Percentiles rank a stretch among this genome's conserved stretches.
Conservation (phyloP, 2,113 vertebrate species). For the Ciconia stormi region DNA sequence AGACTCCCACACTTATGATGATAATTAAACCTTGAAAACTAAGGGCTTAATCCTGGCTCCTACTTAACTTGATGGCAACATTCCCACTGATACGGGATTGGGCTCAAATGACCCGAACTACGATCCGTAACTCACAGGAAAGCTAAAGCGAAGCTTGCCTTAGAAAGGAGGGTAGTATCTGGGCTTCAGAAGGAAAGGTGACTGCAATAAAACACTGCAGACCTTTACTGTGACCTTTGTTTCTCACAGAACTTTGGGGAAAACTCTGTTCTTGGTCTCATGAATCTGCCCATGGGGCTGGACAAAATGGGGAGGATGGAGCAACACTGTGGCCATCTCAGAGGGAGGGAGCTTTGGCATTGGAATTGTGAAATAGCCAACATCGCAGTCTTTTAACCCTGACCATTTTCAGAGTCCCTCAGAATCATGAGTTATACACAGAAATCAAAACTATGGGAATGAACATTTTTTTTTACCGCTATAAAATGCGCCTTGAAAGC, state of each 20-base stretch:
- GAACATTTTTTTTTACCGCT: accelerated
- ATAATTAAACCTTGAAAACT: slow-evolving; percentile 58
- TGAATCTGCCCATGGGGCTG: background rate
- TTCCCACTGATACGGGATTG: background rate
- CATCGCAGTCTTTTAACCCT: background rate
- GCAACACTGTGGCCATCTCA: background rate
- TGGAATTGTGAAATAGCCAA: background rate
- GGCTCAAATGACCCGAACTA: background rate
- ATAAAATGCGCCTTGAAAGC: background rate
- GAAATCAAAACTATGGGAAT: background rate
- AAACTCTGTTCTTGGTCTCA: background rate
- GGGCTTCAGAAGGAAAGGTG: background rate
- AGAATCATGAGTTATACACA: background rate
- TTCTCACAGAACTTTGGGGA: background rate
- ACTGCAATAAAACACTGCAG: slow-evolving; percentile 16
- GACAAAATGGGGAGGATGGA: background rate
- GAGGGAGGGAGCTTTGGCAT: background rate
- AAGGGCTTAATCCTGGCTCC: slow-evolving; percentile 29
- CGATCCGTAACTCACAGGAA: background rate
- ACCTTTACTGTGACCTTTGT: slow-evolving; percentile 4
- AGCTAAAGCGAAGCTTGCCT: background rate
- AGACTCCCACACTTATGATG: slow-evolving; percentile 1
- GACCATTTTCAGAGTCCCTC: background rate
- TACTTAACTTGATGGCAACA: slow-evolving; percentile 6
- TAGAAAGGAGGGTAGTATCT: background rate